Conservation (phyloP, 2,797 vertebrate genomes). For the Sorex maritimensis region DNA sequence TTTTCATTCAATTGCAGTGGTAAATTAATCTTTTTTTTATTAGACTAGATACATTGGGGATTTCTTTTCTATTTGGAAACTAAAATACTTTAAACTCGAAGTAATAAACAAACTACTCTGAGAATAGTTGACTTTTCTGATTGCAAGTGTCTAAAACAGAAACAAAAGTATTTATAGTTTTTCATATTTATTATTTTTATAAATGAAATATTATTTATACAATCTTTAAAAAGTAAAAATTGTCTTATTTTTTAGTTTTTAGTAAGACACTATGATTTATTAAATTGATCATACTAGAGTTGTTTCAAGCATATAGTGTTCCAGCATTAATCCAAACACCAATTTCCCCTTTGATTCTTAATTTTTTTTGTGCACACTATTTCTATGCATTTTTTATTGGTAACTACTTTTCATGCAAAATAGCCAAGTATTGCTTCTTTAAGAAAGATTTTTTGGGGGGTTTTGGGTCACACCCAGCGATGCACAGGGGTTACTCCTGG, state of each 20-base stretch:
- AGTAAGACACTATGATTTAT: too few relatives aligned
- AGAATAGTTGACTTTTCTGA: constrained; percentile 41
- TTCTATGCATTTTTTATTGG: neutral
- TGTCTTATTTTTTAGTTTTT: too few relatives aligned
- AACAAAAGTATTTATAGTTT: neutral
- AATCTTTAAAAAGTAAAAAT: neutral
- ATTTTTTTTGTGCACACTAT: neutral
- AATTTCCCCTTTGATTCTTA: neutral
- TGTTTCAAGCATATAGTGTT: too few relatives aligned
- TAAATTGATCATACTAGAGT: too few relatives aligned
- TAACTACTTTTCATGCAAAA: too few relatives aligned
- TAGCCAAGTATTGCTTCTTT: too few relatives aligned
- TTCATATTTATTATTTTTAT: neutral
- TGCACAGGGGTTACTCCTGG: too few relatives aligned
- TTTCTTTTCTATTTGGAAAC: constrained; percentile 35
- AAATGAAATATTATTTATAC: neutral
- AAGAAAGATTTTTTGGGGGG: too few relatives aligned
- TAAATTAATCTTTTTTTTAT: constrained; percentile 63
- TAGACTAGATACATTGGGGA: neutral
- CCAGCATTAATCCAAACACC: too few relatives aligned
- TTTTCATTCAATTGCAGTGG: constrained; percentile 50
- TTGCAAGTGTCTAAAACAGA: neutral
- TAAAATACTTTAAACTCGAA: constrained; percentile 26
- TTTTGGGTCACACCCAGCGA: too few relatives aligned
- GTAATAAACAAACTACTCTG: neutral